Conservation (phyloP, 2,113 vertebrate genomes). For the Colaptes auratus region DNA sequence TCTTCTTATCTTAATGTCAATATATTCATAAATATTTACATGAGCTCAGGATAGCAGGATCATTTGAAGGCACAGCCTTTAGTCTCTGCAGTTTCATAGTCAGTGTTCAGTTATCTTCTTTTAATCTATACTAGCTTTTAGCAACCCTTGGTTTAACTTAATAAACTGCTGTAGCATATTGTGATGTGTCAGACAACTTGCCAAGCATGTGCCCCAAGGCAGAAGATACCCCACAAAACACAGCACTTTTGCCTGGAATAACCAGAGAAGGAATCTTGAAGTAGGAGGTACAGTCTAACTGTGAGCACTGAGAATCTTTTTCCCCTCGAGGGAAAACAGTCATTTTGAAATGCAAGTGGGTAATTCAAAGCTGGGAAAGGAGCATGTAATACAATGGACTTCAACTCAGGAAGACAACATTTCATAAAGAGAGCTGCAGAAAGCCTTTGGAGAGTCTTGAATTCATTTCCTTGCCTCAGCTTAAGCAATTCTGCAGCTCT, state of each 20-base stretch:
- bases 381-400: not conserved
- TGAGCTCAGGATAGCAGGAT: not conserved
- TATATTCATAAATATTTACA: constrained; percentile 50
- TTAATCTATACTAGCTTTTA: not conserved
- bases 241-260: not conserved
- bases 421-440: not conserved
- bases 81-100: not conserved
- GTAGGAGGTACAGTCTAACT: not conserved
- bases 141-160: not conserved
- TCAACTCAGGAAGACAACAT: not conserved
- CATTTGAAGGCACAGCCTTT: not conserved
- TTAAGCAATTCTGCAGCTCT: not conserved
- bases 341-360: not conserved
- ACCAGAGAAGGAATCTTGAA: not conserved
- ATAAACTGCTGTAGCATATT: not conserved
- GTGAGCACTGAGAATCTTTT: not conserved
- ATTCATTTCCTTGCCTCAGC: not conserved
- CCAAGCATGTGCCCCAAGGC: not conserved
- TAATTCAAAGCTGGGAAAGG: not conserved
- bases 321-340: not conserved
- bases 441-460: not conserved
- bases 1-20: constrained; percentile 32
- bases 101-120: not conserved
- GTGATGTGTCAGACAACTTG: not conserved
- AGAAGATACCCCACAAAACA: not conserved